These are phyloP conservation scores for fruit fly (Drosophila melanogaster) DNA, from an alignment of 1,140 invertebrate genomes.

Conservation along the genomic window DNA sequence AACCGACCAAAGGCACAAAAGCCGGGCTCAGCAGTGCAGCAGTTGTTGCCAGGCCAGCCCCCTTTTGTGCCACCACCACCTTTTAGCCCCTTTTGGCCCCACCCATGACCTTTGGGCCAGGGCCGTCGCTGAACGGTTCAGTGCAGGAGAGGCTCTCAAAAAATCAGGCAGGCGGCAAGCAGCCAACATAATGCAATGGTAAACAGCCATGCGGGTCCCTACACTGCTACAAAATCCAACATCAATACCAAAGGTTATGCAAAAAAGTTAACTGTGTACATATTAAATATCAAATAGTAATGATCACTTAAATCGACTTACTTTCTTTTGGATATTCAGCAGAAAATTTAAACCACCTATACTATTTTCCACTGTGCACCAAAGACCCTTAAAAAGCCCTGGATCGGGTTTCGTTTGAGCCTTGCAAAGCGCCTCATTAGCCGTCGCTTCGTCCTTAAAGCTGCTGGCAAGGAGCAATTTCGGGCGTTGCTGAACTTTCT, in stretches of 20 bases:
- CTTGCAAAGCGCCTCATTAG: conserved; percentile 55
- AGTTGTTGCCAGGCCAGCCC: conserved; percentile 26
- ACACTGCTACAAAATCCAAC: background rate
- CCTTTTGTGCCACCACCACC: background rate
- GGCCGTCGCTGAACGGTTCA: conserved; percentile 15
- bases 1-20: conserved; percentile 52
- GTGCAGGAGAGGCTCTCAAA: conserved; percentile 59
- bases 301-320: too few species aligned
- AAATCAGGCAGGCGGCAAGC: conserved; percentile 69
- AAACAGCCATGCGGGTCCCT: conserved; percentile 15
- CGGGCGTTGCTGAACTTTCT: conserved; percentile 10
- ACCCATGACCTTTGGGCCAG: conserved; percentile 51
- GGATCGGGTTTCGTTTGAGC: conserved; percentile 7
- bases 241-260: background rate
- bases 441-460: conserved; percentile 40
- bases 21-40: conserved; percentile 9
- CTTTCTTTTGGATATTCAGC: too few species aligned
- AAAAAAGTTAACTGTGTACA: background rate
- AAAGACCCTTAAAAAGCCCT: background rate
- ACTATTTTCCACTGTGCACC: background rate
- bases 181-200: conserved; percentile 59
- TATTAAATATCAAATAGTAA: too few species aligned
- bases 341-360: too few species aligned
- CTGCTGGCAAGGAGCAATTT: conserved; percentile 25
- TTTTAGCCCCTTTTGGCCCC: conserved; percentile 9